These are phyloP conservation scores for Styela plicata DNA, from an alignment of 23 tunicate species.

Conservation along the genomic window DNA sequence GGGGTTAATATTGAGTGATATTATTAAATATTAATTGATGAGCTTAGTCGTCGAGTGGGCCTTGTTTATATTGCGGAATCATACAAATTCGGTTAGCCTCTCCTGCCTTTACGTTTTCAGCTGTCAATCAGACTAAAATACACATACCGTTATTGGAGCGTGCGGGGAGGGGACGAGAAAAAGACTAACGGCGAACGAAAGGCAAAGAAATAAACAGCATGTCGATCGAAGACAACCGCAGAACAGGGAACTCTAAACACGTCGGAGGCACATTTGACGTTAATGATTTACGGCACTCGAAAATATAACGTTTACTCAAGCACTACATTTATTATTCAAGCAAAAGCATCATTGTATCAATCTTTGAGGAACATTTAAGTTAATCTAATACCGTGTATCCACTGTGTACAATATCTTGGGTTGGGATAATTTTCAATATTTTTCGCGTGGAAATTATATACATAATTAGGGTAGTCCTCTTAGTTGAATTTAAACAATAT, in stretches of 20 bases:
- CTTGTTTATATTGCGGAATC: neutral
- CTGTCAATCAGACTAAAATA: slow-evolving; percentile 29
- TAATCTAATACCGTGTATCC: too few species aligned
- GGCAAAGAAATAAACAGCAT: neutral
- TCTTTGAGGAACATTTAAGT: too few species aligned
- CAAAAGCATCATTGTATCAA: too few species aligned
- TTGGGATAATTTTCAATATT: too few species aligned
- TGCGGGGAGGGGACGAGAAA: slow-evolving; percentile 14
- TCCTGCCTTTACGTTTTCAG: neutral
- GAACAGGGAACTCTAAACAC: neutral
- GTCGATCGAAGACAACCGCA: neutral
- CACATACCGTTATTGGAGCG: slow-evolving; percentile 19
- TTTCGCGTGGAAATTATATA: too few species aligned
- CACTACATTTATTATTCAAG: neutral
- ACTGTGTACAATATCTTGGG: too few species aligned
- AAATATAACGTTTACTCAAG: neutral
- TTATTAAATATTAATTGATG: neutral
- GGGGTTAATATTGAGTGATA: too few species aligned
- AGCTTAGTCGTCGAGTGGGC: neutral
- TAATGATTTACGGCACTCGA: neutral
- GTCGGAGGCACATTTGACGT: neutral
- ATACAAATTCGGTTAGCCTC: neutral
- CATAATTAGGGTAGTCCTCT: too few species aligned
- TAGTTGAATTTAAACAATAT: too few species aligned
- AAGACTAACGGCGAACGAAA: neutral